Percentiles rank a stretch among this genome's conserved stretches.
phyloP scores from a whole-genome alignment of 2,888 invertebrate species.

The Agrenia bidenticulata region DNA sequence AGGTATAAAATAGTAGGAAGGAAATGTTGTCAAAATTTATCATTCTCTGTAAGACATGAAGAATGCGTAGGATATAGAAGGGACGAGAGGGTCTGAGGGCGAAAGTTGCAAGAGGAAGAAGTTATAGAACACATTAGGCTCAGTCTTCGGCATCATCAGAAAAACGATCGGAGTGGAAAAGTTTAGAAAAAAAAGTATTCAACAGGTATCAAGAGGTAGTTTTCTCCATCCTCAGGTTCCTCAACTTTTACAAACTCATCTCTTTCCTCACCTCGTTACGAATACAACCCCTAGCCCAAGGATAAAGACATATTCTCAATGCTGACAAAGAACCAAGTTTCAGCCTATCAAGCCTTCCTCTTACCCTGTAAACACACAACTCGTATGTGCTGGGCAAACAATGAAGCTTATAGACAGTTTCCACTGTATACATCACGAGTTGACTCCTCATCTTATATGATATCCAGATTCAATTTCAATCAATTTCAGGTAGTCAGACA shows the following conservation, averaged over 20 bases:
- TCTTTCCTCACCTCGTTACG: constrained; percentile 31
- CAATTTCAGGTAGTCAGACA: too few species aligned
- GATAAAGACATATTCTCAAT: too few species aligned
- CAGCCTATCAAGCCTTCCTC: too few species aligned
- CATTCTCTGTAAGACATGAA: constrained; percentile 21
- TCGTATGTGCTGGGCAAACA: too few species aligned
- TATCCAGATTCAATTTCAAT: too few species aligned
- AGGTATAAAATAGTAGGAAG: background rate
- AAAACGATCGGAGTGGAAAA: constrained; percentile 35
- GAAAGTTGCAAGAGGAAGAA: constrained; percentile 18
- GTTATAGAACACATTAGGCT: too few species aligned
- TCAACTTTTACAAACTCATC: constrained; percentile 35
- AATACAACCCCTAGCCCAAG: background rate
- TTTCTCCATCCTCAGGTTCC: constrained; percentile 20
- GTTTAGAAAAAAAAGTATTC: constrained; percentile 47
- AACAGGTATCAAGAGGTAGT: constrained; percentile 46
- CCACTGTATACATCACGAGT: too few species aligned
- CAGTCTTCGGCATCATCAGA: constrained; percentile 14
- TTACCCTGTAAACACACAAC: too few species aligned
- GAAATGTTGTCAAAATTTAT: constrained; percentile 23
- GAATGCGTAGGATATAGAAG: constrained; percentile 11
- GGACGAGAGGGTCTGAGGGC: constrained; percentile 1
- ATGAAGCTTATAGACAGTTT: too few species aligned
- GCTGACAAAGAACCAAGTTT: too few species aligned
- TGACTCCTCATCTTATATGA: too few species aligned